These are phyloP conservation scores for Axis porcinus DNA, from an alignment of 2,113 vertebrate genomes.

Conservation along the genomic window DNA sequence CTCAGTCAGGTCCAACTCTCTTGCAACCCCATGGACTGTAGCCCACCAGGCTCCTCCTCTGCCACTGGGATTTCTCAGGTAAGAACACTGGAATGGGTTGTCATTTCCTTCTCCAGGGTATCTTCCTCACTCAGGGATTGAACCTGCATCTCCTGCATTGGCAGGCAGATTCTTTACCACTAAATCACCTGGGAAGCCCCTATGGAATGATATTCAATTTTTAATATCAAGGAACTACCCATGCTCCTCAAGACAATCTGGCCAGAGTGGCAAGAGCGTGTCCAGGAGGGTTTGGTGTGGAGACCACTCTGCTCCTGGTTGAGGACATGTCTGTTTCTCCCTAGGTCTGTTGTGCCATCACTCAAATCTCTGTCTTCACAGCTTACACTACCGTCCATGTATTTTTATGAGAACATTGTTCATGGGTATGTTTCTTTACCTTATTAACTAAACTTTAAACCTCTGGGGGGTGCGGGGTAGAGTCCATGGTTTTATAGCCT, in stretches of 20 bases:
- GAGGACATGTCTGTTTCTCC: background rate
- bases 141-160: background rate
- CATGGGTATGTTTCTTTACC: background rate
- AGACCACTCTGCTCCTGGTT: background rate
- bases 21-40: background rate
- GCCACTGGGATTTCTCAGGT: background rate
- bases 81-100: background rate
- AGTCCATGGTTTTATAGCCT: background rate
- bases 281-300: background rate
- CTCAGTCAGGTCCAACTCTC: background rate
- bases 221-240: background rate
- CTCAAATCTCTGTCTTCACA: background rate
- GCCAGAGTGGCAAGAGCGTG: background rate
- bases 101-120: background rate
- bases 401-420: background rate
- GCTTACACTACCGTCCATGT: background rate
- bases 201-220: background rate
- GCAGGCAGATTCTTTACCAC: background rate
- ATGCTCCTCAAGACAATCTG: too few relatives aligned
- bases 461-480: accelerated
- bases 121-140: background rate
- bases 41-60: background rate
- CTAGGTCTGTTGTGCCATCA: background rate
- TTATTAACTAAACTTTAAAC: background rate
- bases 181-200: background rate